Percentiles rank a stretch among this genome's conserved stretches.
These are phyloP conservation scores for Epinephelus awoara DNA, from an alignment of 2,797 vertebrate species.

Conservation along the genomic window DNA sequence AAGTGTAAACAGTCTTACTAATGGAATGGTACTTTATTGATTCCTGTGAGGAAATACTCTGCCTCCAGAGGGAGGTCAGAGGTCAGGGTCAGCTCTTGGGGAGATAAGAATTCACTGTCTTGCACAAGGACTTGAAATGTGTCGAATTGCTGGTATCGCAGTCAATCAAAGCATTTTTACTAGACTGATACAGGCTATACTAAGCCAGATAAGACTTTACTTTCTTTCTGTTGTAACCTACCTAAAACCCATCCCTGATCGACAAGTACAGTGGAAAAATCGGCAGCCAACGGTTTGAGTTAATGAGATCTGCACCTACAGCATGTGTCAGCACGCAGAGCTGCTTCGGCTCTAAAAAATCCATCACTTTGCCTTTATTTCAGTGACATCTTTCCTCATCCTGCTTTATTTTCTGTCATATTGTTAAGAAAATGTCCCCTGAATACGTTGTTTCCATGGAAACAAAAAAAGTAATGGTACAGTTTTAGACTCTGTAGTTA, in stretches of 20 bases:
- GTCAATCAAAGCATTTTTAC: constrained; percentile 6
- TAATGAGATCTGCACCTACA: constrained; percentile 1
- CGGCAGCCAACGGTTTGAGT: neutral
- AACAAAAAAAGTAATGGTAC: constrained; percentile 30
- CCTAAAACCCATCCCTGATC: constrained; percentile 1
- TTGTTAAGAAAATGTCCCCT: constrained; percentile 12
- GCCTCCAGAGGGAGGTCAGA: constrained; percentile 23
- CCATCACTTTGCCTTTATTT: neutral
- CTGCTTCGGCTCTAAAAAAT: neutral
- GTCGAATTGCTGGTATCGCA: neutral
- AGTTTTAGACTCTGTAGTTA: constrained; percentile 18
- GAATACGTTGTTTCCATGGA: constrained; percentile 42
- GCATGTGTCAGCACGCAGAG: neutral
- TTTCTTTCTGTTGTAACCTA: neutral
- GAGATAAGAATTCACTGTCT: constrained; percentile 2
- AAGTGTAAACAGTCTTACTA: constrained; percentile 11
- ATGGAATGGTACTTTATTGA: constrained; percentile 44
- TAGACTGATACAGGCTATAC: neutral
- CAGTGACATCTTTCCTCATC: neutral
- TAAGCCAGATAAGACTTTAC: neutral
- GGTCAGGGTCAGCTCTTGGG: constrained; percentile 21
- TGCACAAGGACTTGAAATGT: neutral
- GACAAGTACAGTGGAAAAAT: neutral
- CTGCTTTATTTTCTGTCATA: constrained; percentile 27
- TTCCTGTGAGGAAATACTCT: constrained; percentile 23